Evolutionary conservation across 1,140 invertebrate species (phyloP).

Genomic region (Coboldia fuscipes): DNA sequence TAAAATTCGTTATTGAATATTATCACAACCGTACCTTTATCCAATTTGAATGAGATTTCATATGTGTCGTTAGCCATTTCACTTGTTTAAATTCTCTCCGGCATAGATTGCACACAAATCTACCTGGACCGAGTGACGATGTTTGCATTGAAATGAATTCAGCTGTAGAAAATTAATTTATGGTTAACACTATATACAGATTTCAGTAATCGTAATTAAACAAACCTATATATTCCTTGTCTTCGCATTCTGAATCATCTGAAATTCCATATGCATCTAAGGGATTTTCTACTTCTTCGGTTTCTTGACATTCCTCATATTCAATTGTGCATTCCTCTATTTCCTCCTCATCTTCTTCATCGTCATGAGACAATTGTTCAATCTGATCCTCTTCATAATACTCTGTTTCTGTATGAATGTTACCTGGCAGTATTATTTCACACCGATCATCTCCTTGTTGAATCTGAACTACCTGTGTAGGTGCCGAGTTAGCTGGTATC

Average conservation of each 20-base stretch:
- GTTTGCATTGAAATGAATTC: conserved; percentile 19
- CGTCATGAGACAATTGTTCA: conserved; percentile 7
- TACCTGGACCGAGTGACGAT: conserved; percentile 17
- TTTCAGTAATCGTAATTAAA: conserved; percentile 7
- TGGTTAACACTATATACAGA: conserved; percentile 12
- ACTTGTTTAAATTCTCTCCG: conserved; percentile 33
- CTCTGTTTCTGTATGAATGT: conserved; percentile 13
- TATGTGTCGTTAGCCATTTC: conserved; percentile 30
- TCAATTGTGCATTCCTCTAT: conserved; percentile 13
- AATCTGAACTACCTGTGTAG: conserved; percentile 15
- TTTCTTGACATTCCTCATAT: conserved; percentile 7
- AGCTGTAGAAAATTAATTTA: conserved; percentile 11
- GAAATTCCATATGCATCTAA: conserved; percentile 8
- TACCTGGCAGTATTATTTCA: conserved; percentile 16
- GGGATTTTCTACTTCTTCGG: conserved; percentile 6
- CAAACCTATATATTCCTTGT: conserved; percentile 2
- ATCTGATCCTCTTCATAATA: conserved; percentile 7
- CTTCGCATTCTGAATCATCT: conserved; percentile 3
- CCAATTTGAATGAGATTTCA: conserved; percentile 33
- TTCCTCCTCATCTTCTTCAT: conserved; percentile 15
- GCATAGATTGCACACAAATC: conserved; percentile 32
- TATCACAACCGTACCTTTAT: conserved; percentile 17
- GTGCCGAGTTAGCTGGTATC: conserved; percentile 5
- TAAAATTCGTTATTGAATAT: conserved; percentile 1
- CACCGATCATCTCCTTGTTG: conserved; percentile 16